Conservation (phyloP, 1,140 invertebrate species). For the Rhopalosiphum maidis region DNA sequence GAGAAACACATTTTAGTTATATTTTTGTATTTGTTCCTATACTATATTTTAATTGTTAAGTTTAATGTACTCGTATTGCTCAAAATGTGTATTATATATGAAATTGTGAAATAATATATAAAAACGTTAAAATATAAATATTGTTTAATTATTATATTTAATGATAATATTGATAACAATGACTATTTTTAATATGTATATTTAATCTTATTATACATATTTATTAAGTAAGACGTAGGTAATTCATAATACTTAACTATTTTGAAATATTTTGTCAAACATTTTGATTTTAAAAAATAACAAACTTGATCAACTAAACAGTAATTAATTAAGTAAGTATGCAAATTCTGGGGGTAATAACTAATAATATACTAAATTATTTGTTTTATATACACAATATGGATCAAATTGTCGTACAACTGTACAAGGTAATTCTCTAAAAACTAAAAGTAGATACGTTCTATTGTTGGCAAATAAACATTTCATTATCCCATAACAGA, state of each 20-base stretch:
- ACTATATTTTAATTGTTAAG: not conserved
- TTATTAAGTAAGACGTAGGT: not conserved
- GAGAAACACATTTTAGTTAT: not conserved
- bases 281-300: not conserved
- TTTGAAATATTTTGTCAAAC: not conserved
- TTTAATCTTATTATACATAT: not conserved
- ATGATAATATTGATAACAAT: too few species aligned
- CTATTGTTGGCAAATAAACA: not conserved
- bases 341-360: not conserved
- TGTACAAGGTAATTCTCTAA: too few species aligned
- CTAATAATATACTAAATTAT: not conserved
- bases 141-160: not conserved
- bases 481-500: not conserved
- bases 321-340: not conserved
- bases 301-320: not conserved
- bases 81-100: not conserved
- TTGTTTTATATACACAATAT: not conserved
- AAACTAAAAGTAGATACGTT: not conserved
- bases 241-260: not conserved
- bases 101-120: not conserved
- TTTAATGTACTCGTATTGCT: not conserved
- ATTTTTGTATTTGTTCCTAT: not conserved
- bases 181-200: not conserved
- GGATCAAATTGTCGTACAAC: not conserved
- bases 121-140: not conserved